Conservation (phyloP, 2,888 invertebrate species). For the Drosophila nigritarsus region DNA sequence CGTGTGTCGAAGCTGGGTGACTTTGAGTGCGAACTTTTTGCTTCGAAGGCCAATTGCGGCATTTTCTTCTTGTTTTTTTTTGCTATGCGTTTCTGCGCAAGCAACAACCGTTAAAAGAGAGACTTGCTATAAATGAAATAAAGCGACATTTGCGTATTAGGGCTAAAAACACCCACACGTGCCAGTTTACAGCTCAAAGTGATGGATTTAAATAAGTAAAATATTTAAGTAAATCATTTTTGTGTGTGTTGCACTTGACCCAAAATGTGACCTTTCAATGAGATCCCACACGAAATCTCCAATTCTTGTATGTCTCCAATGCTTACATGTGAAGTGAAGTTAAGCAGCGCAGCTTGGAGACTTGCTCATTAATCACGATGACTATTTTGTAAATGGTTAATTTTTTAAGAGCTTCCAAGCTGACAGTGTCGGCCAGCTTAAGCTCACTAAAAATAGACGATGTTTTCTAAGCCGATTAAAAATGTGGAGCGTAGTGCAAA, state of each 20-base stretch:
- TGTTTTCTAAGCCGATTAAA: slow-evolving; percentile 10
- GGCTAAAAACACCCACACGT: neutral
- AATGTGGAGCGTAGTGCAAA: neutral
- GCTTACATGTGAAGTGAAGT: neutral
- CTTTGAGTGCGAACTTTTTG: slow-evolving; percentile 27
- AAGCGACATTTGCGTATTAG: slow-evolving; percentile 8
- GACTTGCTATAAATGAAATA: slow-evolving; percentile 8
- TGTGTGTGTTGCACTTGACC: slow-evolving; percentile 56
- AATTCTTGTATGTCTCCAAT: neutral
- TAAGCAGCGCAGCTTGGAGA: neutral
- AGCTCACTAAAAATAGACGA: slow-evolving; percentile 48
- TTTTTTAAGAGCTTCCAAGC: slow-evolving; percentile 31
- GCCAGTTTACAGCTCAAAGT: slow-evolving; percentile 4
- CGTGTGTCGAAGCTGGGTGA: slow-evolving; percentile 27
- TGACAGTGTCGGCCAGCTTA: slow-evolving; percentile 36
- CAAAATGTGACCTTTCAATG: slow-evolving; percentile 17
- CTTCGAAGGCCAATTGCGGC: slow-evolving; percentile 54
- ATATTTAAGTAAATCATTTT: neutral
- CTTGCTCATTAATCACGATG: slow-evolving; percentile 71
- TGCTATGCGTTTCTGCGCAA: slow-evolving; percentile 6
- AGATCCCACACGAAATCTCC: neutral
- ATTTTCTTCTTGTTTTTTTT: slow-evolving; percentile 8
- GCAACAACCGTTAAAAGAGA: slow-evolving; percentile 37
- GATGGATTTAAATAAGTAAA: neutral
- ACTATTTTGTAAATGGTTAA: slow-evolving; percentile 57